A percentile compares a stretch with the other conserved stretches of the same genome.
These are phyloP conservation scores for Drosophila sulfurigaster DNA, from an alignment of 1,140 invertebrate genomes.

Conservation along the genomic window DNA sequence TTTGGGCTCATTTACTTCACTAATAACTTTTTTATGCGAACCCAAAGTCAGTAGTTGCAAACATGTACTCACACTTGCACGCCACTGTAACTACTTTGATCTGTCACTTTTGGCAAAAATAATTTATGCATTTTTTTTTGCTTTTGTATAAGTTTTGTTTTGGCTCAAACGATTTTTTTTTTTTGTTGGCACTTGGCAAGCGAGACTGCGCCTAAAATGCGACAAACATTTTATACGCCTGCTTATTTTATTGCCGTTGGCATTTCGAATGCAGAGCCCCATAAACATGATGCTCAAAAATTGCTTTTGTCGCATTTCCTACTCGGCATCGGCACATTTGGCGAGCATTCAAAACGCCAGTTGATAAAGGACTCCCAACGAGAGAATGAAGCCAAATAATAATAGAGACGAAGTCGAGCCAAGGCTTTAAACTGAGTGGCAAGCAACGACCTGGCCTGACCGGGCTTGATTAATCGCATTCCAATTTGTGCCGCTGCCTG, in stretches of 20 bases:
- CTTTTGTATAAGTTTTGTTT: constrained; percentile 49
- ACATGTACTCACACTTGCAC: no score
- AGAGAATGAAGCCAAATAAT: not conserved
- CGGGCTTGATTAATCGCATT: constrained; percentile 42
- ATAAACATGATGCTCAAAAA: constrained; percentile 62
- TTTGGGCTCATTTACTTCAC: no score
- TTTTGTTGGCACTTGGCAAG: constrained; percentile 44
- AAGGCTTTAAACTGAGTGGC: constrained; percentile 10
- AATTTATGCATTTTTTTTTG: constrained; percentile 66
- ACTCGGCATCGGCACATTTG: constrained; percentile 55
- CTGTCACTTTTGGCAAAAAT: constrained; percentile 45
- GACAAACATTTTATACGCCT: constrained; percentile 59
- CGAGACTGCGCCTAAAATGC: constrained; percentile 66
- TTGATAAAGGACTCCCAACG: constrained; percentile 14
- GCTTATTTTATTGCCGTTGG: constrained; percentile 50
- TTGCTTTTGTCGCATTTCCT: constrained; percentile 70
- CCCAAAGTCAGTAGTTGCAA: no score
- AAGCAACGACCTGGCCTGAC: not conserved
- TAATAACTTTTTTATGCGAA: no score
- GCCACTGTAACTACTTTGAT: constrained; percentile 9
- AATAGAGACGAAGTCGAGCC: not conserved
- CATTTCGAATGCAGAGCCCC: constrained; percentile 50
- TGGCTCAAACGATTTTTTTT: constrained; percentile 27
- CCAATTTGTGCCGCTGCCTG: constrained; percentile 44
- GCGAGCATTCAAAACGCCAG: constrained; percentile 50